Evolutionary conservation across 2,113 vertebrate species (phyloP), one percentile per base, ranked within the genome.

Genomic region (Polypterus bichir): DNA sequence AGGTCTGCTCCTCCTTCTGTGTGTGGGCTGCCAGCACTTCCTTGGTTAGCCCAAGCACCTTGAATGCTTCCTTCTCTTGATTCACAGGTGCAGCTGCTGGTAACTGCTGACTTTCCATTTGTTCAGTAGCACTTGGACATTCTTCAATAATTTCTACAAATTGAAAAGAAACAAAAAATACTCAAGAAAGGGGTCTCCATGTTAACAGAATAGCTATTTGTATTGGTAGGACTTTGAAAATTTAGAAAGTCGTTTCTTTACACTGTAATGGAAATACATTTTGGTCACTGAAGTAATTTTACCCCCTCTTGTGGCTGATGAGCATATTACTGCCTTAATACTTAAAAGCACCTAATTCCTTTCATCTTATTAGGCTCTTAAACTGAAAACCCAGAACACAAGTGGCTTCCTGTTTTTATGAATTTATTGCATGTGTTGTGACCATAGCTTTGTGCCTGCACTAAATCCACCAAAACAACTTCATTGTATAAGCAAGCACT

Each of bases 11-110:
- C 63, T 98, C 94, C 68, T 92, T 94, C 69, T 94, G 92, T 0
- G 94, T 97, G 64, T 98, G 96, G 4, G 89, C 92, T 0, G 92
- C 93, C 78, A 98, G 83, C 59, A 94, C 86, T 70, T 97, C 88
- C 77, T 97, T 97, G 62, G 95, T 98, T 62, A 98, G 82, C 0
- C 92, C 92, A 63, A 92, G 79, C 65, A 83, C 91, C 82, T 84
- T 87, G 75, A 93, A 91, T 1, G 82, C 70, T 63, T 89, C 94
- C 72, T 83, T 85, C 70, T 92, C 91, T 44, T 82, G 89, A 75
- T 69, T 78, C 4, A 81, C 76, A 58, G 83, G 68, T 0, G 66
- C 75, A 61, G 80, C 54, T 3, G 78, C 66, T 0, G 59, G 47
- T 9, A 65, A 56, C 70, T 70, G 74, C 7, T 78, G 86, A 52